Conservation (phyloP, 2,888 invertebrate species). For the Catocala fraxini region DNA sequence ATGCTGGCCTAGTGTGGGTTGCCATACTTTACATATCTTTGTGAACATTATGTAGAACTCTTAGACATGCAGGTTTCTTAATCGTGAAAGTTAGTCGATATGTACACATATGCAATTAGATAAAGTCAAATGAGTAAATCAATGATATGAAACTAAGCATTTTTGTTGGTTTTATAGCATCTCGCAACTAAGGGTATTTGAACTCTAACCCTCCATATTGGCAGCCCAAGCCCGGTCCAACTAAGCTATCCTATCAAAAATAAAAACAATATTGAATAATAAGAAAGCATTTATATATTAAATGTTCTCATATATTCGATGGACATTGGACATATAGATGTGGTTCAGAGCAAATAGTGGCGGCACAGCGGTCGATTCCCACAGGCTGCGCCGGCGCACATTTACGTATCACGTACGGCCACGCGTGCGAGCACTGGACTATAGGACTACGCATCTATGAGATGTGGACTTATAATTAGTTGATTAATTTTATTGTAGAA, state of each 20-base stretch:
- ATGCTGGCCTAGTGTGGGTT: no score
- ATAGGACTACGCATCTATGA: slow-evolving; percentile 56
- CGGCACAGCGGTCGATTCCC: slow-evolving; percentile 58
- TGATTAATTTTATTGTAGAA: neutral
- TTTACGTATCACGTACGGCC: slow-evolving; percentile 75
- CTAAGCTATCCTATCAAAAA: neutral
- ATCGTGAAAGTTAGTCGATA: no score
- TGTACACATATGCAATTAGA: no score
- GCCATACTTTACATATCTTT: no score
- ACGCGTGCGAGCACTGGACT: slow-evolving; percentile 73
- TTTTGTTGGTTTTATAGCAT: no score
- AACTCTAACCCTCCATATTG: no score
- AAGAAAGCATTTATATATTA: slow-evolving; percentile 12
- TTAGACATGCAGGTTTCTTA: no score
- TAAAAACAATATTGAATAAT: slow-evolving; percentile 7
- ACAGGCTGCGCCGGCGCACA: slow-evolving; percentile 65
- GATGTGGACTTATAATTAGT: slow-evolving; percentile 34
- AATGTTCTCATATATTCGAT: slow-evolving; percentile 8
- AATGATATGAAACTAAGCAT: no score
- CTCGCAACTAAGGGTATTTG: no score
- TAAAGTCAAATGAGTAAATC: no score
- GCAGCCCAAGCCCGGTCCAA: no score
- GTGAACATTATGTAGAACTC: no score
- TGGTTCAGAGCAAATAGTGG: slow-evolving; percentile 23
- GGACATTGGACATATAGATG: slow-evolving; percentile 17